Evolutionary conservation across 1,140 invertebrate genomes (phyloP).

Genomic region (Drosophila sechellia): DNA sequence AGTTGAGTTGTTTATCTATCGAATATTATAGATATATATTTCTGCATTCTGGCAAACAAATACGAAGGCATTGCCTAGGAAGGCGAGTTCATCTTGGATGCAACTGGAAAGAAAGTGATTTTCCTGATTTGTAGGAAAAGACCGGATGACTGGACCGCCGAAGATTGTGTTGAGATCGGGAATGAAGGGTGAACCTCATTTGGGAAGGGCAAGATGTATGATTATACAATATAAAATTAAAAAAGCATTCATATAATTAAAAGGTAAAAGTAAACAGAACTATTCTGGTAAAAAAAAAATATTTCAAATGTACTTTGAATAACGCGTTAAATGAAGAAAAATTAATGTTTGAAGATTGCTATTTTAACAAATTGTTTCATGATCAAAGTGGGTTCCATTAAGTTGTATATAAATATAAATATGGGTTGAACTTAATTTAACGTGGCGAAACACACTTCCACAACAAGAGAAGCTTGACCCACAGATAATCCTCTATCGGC

Average conservation of each 20-base stretch:
- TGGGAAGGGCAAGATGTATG: neutral
- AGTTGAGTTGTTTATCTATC: too few species aligned
- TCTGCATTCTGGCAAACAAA: too few species aligned
- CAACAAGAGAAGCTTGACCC: slow-evolving; percentile 5
- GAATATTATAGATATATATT: too few species aligned
- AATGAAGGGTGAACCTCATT: neutral
- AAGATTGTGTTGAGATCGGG: neutral
- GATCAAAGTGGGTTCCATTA: neutral
- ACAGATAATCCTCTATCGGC: slow-evolving; percentile 16
- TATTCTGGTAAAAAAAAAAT: neutral
- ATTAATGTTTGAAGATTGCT: neutral
- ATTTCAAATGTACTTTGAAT: neutral
- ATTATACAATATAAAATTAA: neutral
- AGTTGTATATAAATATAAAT: neutral
- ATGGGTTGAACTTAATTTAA: slow-evolving; percentile 7
- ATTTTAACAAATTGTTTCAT: slow-evolving; percentile 2
- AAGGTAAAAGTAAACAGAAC: too few species aligned
- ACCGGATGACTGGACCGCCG: neutral
- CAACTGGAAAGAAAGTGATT: neutral
- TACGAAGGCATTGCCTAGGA: too few species aligned
- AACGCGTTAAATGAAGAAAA: neutral
- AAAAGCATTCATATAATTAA: too few species aligned
- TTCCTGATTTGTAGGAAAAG: neutral
- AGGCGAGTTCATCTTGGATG: too few species aligned
- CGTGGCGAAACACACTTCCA: slow-evolving; percentile 17